Base-by-base conservation (phyloP, 2,888 invertebrate genomes). In the Amphipoea oculea region DNA sequence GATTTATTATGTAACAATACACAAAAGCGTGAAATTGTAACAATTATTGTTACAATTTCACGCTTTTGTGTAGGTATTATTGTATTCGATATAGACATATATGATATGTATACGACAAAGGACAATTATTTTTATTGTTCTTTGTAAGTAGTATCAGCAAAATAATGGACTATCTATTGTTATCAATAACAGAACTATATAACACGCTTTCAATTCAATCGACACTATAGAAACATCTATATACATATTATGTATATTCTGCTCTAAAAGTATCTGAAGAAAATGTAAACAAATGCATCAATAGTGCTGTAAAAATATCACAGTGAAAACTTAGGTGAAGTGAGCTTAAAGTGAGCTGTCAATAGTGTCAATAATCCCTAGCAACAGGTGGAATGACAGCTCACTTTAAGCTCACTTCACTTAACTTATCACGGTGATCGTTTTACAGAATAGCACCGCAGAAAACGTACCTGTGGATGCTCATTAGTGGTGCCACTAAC, bases 171-270 rank as follows among this genome's bases (percentile, higher is more conserved):
- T 36, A 63, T 36, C 62, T 62, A 62, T 29, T 36, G 40, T 54
- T 71, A 54, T 79, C 79, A 79, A 79, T 72, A 79, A 79, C 62
- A 54, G 67, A 54, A 40, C 67, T 79, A 79, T 73, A 9, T 45
- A n/a, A 17, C 79, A 80, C 45, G n/a, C n/a, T 72, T 42, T 42
- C 63, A 63, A 63, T 80, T 74, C 60, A 62, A 74, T 78, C 20
- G 29, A n/a, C 14, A n/a, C 45, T 17, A n/a, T 48, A 57, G 14
- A 78, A 62, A 40, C 12, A 40, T 51, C 23, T 23, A 51, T 51
- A 68, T 23, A 4, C n/a, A n/a, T n/a, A n/a, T n/a, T 4, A 51
- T 29, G 45, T 29, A 51, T 29, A 2, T 0, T 4, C 29, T 12
- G 4, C 14, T 51, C 1, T 0, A 69, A 69, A 51, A 23, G 0